Conservation (phyloP, 35 echinoderm and acorn worm genomes). For the Nesometra sesokonis region DNA sequence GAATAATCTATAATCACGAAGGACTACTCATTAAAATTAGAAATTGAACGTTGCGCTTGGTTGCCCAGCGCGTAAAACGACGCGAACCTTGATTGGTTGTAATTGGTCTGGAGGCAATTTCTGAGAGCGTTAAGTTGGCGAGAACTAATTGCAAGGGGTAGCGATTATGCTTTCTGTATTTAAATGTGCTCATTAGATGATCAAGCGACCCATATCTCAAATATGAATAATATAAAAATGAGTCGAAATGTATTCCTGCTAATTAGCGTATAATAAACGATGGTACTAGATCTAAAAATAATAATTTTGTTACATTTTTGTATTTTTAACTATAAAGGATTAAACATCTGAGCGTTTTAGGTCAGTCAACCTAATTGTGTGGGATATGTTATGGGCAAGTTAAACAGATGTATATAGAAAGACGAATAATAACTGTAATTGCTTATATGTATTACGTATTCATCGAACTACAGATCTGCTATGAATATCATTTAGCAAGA, state of each 20-base stretch:
- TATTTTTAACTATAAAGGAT: no score
- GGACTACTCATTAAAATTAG: not conserved
- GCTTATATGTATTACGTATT: no score
- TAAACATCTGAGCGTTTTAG: no score
- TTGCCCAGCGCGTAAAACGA: not conserved
- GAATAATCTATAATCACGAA: not conserved
- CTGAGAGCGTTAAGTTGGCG: not conserved
- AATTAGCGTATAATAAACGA: not conserved
- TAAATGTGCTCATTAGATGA: not conserved
- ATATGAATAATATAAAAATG: not conserved
- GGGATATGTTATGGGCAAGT: no score
- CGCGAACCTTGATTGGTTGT: not conserved
- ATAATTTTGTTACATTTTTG: no score
- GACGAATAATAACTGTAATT: no score
- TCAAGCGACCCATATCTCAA: not conserved
- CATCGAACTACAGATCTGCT: no score
- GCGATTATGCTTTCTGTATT: no score
- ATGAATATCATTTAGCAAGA: no score
- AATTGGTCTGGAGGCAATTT: not conserved
- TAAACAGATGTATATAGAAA: no score
- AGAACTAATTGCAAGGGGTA: not conserved
- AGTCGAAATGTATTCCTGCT: not conserved
- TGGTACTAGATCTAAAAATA: no score
- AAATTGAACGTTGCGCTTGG: not conserved
- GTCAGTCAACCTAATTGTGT: no score